phyloP scores from a whole-genome alignment of 2,888 invertebrate genomes.

The Dendrolimus pini region DNA sequence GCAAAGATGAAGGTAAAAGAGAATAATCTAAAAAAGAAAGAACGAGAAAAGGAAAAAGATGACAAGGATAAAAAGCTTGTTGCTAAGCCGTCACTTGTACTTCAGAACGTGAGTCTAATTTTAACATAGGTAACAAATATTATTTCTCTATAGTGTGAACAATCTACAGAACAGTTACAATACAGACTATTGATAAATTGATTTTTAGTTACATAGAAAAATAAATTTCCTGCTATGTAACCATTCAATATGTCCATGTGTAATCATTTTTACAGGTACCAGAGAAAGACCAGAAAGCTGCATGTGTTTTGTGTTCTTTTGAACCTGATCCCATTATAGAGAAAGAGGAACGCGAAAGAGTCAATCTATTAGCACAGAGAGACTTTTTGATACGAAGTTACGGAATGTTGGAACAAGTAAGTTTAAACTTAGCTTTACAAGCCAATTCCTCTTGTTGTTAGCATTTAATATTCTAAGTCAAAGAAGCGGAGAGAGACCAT shows the following conservation, averaged over 20 bases:
- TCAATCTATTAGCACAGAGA: slow-evolving; percentile 79
- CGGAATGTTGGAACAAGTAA: slow-evolving; percentile 80
- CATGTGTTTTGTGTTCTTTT: slow-evolving; percentile 71
- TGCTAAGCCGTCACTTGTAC: slow-evolving; percentile 29
- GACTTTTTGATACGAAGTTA: slow-evolving; percentile 83
- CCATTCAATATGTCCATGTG: too few species aligned
- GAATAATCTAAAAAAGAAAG: slow-evolving; percentile 26
- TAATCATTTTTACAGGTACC: slow-evolving; percentile 21
- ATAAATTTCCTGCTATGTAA: too few species aligned
- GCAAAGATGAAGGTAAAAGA: slow-evolving; percentile 29
- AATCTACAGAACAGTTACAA: too few species aligned
- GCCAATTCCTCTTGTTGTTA: neutral
- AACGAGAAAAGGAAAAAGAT: slow-evolving; percentile 28
- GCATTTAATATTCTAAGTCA: neutral
- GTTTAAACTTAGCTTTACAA: neutral
- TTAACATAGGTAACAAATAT: too few species aligned
- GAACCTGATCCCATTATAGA: slow-evolving; percentile 81
- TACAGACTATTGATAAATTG: too few species aligned
- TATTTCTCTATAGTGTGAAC: too few species aligned
- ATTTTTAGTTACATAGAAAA: too few species aligned
- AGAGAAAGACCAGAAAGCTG: slow-evolving; percentile 42
- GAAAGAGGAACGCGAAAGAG: slow-evolving; percentile 83
- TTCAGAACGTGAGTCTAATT: slow-evolving; percentile 27
- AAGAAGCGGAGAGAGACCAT: too few species aligned
- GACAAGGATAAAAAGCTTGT: slow-evolving; percentile 34